phyloP scores from a whole-genome alignment of 2,113 vertebrate genomes.

The Colossoma macropomum region DNA sequence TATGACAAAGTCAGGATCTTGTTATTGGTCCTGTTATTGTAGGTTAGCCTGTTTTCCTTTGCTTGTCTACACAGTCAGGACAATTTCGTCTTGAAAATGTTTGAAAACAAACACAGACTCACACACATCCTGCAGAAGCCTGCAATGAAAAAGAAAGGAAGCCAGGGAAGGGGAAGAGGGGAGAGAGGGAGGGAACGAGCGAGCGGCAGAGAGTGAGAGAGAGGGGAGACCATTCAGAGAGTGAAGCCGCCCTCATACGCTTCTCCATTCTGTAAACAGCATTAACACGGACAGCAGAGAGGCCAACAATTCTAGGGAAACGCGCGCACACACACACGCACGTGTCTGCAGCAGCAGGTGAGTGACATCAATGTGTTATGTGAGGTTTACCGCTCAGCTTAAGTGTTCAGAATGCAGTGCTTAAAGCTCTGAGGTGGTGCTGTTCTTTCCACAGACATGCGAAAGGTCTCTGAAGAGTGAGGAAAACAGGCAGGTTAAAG shows the following conservation, averaged over 20 bases:
- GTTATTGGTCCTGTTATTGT: background rate
- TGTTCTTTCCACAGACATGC: slow-evolving; percentile 38
- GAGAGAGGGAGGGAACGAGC: slow-evolving; percentile 24
- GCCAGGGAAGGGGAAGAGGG: slow-evolving; percentile 33
- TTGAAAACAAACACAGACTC: slow-evolving; percentile 20
- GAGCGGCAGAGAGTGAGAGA: background rate
- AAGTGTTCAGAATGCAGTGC: slow-evolving; percentile 8
- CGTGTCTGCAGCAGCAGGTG: slow-evolving; percentile 37
- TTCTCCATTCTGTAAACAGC: background rate
- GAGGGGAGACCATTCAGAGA: slow-evolving; percentile 12
- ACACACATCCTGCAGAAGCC: slow-evolving; percentile 32
- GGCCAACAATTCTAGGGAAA: background rate
- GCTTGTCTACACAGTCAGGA: background rate
- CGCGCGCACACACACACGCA: background rate
- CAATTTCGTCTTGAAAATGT: background rate
- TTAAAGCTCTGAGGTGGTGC: slow-evolving; percentile 20
- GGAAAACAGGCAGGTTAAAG: background rate
- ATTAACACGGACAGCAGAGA: background rate
- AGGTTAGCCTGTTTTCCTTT: background rate
- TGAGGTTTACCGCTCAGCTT: background rate
- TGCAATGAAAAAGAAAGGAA: slow-evolving; percentile 44
- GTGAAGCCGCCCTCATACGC: slow-evolving; percentile 1
- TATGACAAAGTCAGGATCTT: too few species aligned
- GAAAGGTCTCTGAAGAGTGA: slow-evolving; percentile 28
- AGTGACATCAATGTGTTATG: slow-evolving; percentile 30